A percentile compares a stretch with the other conserved stretches of the same genome.
Evolutionary conservation across 64 coral and sea anemone species (phyloP).

Genomic region (Montipora cactus): DNA sequence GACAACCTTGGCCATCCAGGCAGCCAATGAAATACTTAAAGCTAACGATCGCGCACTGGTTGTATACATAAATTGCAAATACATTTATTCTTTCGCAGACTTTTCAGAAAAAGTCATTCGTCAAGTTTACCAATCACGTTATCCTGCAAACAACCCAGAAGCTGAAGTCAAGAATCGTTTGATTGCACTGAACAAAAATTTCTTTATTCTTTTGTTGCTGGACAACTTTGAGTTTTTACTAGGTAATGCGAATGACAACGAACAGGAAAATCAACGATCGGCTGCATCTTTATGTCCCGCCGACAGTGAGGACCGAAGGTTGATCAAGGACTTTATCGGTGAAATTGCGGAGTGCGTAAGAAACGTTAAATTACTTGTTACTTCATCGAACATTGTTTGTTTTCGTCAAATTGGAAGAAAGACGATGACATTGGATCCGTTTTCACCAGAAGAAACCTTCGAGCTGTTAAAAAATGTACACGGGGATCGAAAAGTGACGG

Average conservation of each 20-base stretch:
- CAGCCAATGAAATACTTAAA: not conserved
- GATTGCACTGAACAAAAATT: not conserved
- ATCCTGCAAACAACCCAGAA: not conserved
- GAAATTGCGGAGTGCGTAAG: not conserved
- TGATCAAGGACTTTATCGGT: not conserved
- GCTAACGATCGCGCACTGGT: not conserved
- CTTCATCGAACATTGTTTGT: not conserved
- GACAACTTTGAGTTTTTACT: too few relatives aligned
- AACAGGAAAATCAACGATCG: too few relatives aligned
- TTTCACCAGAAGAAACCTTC: not conserved
- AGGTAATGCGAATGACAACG: too few relatives aligned
- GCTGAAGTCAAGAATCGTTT: not conserved
- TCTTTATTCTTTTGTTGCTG: not conserved
- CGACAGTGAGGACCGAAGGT: too few relatives aligned
- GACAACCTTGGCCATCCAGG: conserved; percentile 1
- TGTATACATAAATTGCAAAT: conserved; percentile 15
- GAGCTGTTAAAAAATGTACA: not conserved
- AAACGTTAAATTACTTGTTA: conserved; percentile 4
- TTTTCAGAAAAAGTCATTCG: not conserved
- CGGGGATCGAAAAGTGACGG: not conserved
- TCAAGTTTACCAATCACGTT: not conserved
- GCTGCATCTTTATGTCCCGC: not conserved
- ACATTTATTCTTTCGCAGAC: not conserved
- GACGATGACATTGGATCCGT: not conserved
- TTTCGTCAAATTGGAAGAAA: not conserved